Conservation (phyloP, 2,113 vertebrate genomes). For the Rynchops niger region DNA sequence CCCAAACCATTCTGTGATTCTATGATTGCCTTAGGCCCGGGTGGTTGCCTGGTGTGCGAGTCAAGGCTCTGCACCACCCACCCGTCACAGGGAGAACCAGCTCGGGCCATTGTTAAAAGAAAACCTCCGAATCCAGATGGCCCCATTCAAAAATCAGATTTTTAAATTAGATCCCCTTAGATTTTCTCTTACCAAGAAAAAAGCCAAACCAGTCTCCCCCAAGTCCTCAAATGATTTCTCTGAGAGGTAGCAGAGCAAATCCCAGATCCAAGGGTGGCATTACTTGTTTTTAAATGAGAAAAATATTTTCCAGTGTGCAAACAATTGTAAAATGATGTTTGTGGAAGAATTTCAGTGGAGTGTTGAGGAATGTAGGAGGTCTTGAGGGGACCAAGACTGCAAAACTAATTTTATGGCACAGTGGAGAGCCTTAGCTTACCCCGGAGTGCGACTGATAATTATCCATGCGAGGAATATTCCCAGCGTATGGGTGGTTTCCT, state of each 20-base stretch:
- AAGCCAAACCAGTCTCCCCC: background rate
- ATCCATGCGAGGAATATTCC: fast-evolving
- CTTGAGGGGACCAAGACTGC: background rate
- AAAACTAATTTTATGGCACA: background rate
- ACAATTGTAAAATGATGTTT: background rate
- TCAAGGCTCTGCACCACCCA: background rate
- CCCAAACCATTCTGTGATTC: too few relatives aligned
- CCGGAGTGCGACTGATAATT: background rate
- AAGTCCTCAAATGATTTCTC: background rate
- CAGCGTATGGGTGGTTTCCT: fast-evolving
- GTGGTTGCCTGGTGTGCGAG: fast-evolving
- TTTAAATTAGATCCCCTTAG: background rate
- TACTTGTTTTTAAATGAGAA: background rate
- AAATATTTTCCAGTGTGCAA: background rate
- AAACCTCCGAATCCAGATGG: background rate
- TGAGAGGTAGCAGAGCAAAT: background rate
- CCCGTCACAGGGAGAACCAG: background rate
- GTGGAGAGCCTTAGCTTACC: background rate
- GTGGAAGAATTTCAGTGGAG: background rate
- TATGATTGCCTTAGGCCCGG: too few relatives aligned
- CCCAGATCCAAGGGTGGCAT: background rate
- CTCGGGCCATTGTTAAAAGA: too few relatives aligned
- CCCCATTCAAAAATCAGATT: background rate
- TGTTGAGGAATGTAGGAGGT: background rate
- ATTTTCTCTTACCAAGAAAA: background rate